Percentiles rank a stretch among this genome's conserved stretches.
Conservation (phyloP, 2,888 invertebrate species). For the Chelonus formosanus region DNA sequence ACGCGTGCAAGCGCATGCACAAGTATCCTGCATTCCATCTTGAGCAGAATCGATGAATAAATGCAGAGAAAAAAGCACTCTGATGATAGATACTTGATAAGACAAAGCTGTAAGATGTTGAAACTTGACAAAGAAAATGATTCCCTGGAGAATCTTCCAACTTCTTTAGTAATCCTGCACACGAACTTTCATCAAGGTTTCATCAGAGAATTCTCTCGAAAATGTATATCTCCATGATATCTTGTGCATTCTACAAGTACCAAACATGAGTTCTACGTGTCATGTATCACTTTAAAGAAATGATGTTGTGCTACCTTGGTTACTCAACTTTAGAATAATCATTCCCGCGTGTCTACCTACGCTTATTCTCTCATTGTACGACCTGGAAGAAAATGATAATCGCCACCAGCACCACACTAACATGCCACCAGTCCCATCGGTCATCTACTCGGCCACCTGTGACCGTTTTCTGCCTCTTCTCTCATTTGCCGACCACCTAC, state of each 20-base stretch:
- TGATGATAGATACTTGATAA: conserved; percentile 13
- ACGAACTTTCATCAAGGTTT: conserved; percentile 9
- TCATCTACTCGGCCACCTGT: conserved; percentile 34
- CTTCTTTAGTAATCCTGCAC: conserved; percentile 11
- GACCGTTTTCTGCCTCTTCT: conserved; percentile 12
- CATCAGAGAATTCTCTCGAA: conserved; percentile 6
- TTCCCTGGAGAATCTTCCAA: not conserved
- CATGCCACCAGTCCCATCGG: conserved; percentile 30
- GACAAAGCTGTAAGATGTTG: conserved; percentile 7
- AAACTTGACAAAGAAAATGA: conserved; percentile 13
- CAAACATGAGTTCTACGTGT: conserved; percentile 6
- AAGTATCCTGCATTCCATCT: conserved; percentile 21
- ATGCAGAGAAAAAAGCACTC: conserved; percentile 4
- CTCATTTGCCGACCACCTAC: conserved; percentile 8
- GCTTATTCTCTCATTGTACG: not conserved
- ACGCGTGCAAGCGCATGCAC: conserved; percentile 14
- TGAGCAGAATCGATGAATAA: conserved; percentile 15
- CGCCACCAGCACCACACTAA: conserved; percentile 13
- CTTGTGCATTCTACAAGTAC: conserved; percentile 13
- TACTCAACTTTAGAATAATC: not conserved
- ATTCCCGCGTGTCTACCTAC: not conserved
- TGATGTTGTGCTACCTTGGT: not conserved
- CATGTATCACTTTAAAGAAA: conserved; percentile 1
- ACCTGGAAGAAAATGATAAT: not conserved
- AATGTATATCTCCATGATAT: not conserved